Evolutionary conservation across 2,113 vertebrate species (phyloP).

Genomic region (Steatornis caripensis): DNA sequence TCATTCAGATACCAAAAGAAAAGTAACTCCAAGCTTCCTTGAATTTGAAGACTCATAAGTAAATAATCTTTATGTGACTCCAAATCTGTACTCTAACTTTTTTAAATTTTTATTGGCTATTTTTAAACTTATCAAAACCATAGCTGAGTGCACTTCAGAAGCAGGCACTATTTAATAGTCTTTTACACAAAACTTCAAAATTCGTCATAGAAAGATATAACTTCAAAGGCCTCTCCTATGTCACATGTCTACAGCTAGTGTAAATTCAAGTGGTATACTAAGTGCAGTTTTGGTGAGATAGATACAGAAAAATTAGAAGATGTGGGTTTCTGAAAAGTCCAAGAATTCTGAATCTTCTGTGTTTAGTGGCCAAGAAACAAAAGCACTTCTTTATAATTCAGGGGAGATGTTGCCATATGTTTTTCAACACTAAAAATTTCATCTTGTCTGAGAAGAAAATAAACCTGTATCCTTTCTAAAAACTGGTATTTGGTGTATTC

Average conservation of each 20-base stretch:
- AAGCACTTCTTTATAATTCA: neutral
- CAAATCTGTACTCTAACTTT: neutral
- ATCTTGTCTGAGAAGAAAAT: neutral
- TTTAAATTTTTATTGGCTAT: neutral
- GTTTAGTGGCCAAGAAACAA: neutral
- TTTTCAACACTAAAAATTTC: neutral
- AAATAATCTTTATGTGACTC: neutral
- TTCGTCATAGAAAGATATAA: neutral
- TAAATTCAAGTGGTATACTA: neutral
- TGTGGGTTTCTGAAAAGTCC: neutral
- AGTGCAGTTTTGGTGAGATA: neutral
- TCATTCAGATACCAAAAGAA: neutral
- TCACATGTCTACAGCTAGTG: neutral
- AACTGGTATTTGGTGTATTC: neutral
- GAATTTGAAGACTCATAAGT: neutral
- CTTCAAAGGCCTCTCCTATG: neutral
- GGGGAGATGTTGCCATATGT: neutral
- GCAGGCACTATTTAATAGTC: neutral
- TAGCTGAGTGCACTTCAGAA: neutral
- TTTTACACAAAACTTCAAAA: neutral
- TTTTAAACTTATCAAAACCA: neutral
- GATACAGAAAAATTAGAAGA: neutral
- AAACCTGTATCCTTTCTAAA: neutral
- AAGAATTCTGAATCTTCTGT: neutral
- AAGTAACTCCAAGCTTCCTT: neutral